A percentile compares a stretch with the other conserved stretches of the same genome.
Evolutionary conservation across 2,113 vertebrate species (phyloP).

Genomic region (Rhea americana): DNA sequence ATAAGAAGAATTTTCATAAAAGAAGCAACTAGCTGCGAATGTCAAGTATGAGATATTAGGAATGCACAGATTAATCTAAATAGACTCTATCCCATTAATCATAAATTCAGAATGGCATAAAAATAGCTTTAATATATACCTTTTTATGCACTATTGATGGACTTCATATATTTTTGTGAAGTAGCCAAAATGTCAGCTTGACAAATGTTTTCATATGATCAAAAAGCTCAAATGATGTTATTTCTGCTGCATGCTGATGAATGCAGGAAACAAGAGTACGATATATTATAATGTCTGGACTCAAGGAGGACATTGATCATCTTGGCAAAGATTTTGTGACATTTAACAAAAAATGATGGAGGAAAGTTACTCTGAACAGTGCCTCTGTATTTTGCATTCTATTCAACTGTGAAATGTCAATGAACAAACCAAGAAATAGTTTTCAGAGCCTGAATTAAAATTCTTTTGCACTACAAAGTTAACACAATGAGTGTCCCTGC

Average conservation of each 20-base stretch:
- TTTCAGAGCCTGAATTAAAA: not conserved
- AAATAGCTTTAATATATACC: slow-evolving; percentile 33
- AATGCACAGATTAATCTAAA: slow-evolving; percentile 61
- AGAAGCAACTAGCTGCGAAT: not conserved
- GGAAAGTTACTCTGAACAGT: slow-evolving; percentile 3
- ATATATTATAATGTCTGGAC: slow-evolving; percentile 47
- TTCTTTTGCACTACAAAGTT: not conserved
- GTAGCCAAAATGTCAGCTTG: slow-evolving; percentile 69
- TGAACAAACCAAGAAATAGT: not conserved
- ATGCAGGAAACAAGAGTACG: slow-evolving; percentile 17
- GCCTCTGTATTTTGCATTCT: not conserved
- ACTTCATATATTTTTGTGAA: slow-evolving; percentile 62
- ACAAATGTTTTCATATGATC: slow-evolving; percentile 57
- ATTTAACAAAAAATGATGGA: not conserved
- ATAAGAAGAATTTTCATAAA: slow-evolving; percentile 30
- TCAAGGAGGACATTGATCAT: slow-evolving; percentile 34
- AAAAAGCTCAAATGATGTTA: slow-evolving; percentile 26
- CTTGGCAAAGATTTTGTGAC: not conserved
- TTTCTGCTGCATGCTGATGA: slow-evolving; percentile 24
- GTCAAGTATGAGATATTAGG: slow-evolving; percentile 9
- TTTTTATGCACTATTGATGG: slow-evolving; percentile 22
- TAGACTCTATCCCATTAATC: slow-evolving; percentile 49
- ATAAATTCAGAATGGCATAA: slow-evolving; percentile 11
- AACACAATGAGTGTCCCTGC: not conserved
- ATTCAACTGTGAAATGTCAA: not conserved